Base-by-base conservation (phyloP, 2,888 invertebrate genomes). In the Heliconius cydno region DNA sequence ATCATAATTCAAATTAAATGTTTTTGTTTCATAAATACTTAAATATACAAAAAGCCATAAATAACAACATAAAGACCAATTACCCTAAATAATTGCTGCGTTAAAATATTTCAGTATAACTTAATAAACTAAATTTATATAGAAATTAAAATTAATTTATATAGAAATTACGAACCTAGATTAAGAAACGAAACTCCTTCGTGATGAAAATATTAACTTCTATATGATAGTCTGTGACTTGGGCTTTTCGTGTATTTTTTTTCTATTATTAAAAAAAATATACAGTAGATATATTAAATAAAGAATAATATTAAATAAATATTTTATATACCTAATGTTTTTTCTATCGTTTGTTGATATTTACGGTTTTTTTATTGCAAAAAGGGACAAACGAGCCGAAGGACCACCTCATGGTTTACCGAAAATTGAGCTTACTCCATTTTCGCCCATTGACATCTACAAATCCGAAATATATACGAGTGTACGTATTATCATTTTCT, bases 51-150 rank as follows among this genome's bases (percentile, higher is more conserved):
- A 19, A 57, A 57, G 12, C 34, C 10, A 67, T 34, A 67, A 38
- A n/a, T 67, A 22, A 34, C 22, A 67, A 67, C 34, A 67, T 10
- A 34, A 15, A 67, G 3, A 30, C 34, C 22, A 22, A 67, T 38
- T 38, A n/a, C 3, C 67, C 34, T 12, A 67, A 67, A 22, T 38
- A 22, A 67, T 67, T 38, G 22, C 10, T 34, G 12, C 67, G n/a
- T 67, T 67, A 34, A 22, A 67, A 67, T 67, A 34, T 10, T 67
- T 67, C 3, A 34, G 10, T 22, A 10, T 19, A 34, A 19, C 66
- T 30, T 67, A 67, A 67, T 67, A 67, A 30, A 67, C 10, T 67
- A 22, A 67, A 22, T 67, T 67, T 34, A 67, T 67, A 67, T 22
- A 34, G 22, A 34, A 67, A 7, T 67, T 34, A 34, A n/a, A n/a